Evolutionary conservation across 2,113 vertebrate genomes (phyloP).

Genomic region (Hirundichthys speculiger): DNA sequence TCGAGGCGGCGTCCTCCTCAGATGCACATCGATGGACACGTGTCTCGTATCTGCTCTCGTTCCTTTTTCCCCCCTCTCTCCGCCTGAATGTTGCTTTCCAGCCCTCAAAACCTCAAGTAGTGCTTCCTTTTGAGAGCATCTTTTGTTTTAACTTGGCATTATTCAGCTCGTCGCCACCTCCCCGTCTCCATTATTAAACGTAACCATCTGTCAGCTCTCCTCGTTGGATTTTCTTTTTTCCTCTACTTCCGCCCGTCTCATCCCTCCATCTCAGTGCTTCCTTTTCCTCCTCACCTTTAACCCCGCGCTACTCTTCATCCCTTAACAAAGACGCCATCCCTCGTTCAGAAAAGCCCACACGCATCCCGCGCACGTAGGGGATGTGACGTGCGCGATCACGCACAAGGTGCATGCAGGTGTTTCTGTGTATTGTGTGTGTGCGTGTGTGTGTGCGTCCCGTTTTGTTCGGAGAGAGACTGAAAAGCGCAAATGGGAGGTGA

Average conservation of each 20-base stretch:
- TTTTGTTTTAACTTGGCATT: constrained; percentile 48
- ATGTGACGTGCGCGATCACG: too few species aligned
- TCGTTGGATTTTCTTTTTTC: not conserved
- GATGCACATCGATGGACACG: constrained; percentile 2
- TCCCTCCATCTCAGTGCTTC: constrained; percentile 37
- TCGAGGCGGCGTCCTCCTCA: constrained; percentile 2
- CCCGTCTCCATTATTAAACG: constrained; percentile 53
- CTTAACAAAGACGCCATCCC: constrained; percentile 67
- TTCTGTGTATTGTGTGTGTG: not conserved
- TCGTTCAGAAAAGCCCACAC: constrained; percentile 61
- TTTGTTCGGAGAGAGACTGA: constrained; percentile 26
- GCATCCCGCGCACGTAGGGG: constrained; percentile 28
- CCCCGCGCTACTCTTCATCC: constrained; percentile 46
- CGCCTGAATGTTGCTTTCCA: not conserved
- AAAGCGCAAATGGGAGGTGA: constrained; percentile 24
- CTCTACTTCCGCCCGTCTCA: constrained; percentile 42
- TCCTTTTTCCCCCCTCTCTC: not conserved
- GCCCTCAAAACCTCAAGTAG: constrained; percentile 5
- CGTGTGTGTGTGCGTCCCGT: constrained; percentile 4
- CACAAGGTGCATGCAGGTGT: constrained; percentile 12
- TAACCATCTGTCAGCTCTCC: constrained; percentile 55
- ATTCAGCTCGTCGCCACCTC: constrained; percentile 49
- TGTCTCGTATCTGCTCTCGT: not conserved
- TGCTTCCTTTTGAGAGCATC: constrained; percentile 25
- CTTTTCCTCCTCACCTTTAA: constrained; percentile 68